phyloP scores from a whole-genome alignment of 30 jellyfish, hydroid and myxozoan genomes.

The Pseudorhiza aurosa region DNA sequence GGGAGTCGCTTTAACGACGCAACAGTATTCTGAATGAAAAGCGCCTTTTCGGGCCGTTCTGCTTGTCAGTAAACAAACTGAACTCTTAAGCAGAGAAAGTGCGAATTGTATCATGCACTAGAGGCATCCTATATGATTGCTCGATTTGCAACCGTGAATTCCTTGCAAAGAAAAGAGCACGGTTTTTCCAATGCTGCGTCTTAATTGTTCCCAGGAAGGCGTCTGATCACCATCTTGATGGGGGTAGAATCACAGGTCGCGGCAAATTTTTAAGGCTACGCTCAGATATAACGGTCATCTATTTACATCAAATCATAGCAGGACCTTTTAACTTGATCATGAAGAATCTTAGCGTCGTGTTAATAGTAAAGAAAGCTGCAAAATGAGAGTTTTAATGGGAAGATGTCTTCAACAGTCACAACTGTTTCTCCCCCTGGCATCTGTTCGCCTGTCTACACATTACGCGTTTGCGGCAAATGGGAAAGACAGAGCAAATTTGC shows the following conservation, averaged over 20 bases:
- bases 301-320: too few relatives aligned
- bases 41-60: background rate
- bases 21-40: background rate
- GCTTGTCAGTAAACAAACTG: background rate
- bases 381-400: too few relatives aligned
- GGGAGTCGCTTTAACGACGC: slow-evolving; percentile 26
- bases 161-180: slow-evolving; percentile 34
- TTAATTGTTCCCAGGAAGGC: slow-evolving; percentile 46
- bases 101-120: too few relatives aligned
- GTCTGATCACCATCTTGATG: slow-evolving; percentile 27
- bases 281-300: background rate
- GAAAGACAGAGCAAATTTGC: slow-evolving; percentile 74
- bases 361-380: too few relatives aligned
- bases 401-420: too few relatives aligned
- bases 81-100: too few relatives aligned
- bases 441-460: slow-evolving; percentile 34
- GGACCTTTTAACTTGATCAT: too few relatives aligned
- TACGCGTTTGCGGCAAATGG: slow-evolving; percentile 81
- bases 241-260: slow-evolving; percentile 27
- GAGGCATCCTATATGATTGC: too few relatives aligned
- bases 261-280: slow-evolving; percentile 15
- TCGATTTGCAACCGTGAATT: background rate
- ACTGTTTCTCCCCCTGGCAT: slow-evolving; percentile 13
- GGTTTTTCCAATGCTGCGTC: slow-evolving; percentile 36
- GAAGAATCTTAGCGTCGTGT: too few relatives aligned